Evolutionary conservation across 2,797 vertebrate genomes (phyloP).

Genomic region (Bufotes viridis): DNA sequence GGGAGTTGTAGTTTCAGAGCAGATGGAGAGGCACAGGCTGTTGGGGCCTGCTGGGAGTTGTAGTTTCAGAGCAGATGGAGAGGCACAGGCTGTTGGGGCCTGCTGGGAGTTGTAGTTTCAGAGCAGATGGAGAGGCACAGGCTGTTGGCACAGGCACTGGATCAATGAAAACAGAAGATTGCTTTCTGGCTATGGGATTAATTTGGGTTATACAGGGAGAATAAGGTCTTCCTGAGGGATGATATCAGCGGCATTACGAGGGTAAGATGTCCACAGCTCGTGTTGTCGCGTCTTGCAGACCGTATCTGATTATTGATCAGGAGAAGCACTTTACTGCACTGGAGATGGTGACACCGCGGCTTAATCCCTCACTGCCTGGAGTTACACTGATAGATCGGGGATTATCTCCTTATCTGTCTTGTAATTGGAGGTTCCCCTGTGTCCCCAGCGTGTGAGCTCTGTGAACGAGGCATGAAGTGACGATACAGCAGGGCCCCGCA

Average conservation of each 20-base stretch:
- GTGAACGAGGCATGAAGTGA: neutral
- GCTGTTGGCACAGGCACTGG: neutral
- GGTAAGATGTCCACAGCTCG: neutral
- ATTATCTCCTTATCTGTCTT: slow-evolving; percentile 29
- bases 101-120: neutral
- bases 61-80: neutral
- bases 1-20: neutral
- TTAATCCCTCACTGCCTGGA: neutral
- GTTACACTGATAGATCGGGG: neutral
- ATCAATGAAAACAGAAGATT: neutral
- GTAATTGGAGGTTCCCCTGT: slow-evolving; percentile 5
- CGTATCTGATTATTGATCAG: neutral
- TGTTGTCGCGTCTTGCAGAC: neutral
- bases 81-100: no score
- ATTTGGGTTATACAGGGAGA: neutral
- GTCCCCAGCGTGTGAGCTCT: neutral
- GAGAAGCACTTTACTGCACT: neutral
- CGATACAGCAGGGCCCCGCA: neutral
- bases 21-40: neutral
- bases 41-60: neutral
- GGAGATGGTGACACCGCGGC: slow-evolving; percentile 4
- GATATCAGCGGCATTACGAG: neutral
- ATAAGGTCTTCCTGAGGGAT: neutral
- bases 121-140: neutral
- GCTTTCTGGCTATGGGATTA: neutral